Conservation (phyloP, 2,888 invertebrate genomes). For the Eristalinus sepulchralis region DNA sequence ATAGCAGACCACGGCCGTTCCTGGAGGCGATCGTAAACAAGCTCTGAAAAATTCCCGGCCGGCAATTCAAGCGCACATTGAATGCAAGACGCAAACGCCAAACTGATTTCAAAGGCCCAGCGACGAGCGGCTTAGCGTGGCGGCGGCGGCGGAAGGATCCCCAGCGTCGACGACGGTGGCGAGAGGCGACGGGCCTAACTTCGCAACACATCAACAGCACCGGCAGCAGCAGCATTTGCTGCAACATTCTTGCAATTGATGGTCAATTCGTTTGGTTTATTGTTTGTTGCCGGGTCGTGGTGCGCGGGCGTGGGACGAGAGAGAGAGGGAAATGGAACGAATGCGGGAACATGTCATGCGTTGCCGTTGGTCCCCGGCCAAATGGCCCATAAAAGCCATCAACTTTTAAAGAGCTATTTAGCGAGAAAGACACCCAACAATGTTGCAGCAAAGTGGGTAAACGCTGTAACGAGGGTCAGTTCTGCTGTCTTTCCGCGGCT, state of each 20-base stretch:
- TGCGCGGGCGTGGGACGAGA: not conserved
- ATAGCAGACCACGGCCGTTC: constrained; percentile 44
- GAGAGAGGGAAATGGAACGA: constrained; percentile 32
- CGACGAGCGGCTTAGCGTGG: constrained; percentile 42
- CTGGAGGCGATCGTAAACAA: constrained; percentile 49
- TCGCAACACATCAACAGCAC: not conserved
- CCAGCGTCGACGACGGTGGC: not conserved
- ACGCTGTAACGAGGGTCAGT: constrained; percentile 42
- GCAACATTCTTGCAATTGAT: constrained; percentile 71
- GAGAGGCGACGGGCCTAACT: not conserved
- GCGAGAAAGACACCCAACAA: constrained; percentile 57
- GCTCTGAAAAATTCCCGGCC: constrained; percentile 15
- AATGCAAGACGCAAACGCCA: constrained; percentile 48
- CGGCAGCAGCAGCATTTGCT: constrained; percentile 29
- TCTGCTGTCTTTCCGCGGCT: not conserved
- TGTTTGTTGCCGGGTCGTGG: constrained; percentile 31
- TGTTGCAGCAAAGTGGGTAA: constrained; percentile 52
- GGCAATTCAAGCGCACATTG: constrained; percentile 71
- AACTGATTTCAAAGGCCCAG: constrained; percentile 51
- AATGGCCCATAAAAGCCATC: constrained; percentile 70
- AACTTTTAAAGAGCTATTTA: constrained; percentile 70
- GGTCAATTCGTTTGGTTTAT: constrained; percentile 69
- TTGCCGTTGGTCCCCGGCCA: constrained; percentile 32
- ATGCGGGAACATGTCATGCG: constrained; percentile 39
- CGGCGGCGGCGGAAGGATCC: not conserved